Evolutionary conservation across 1,140 invertebrate species (phyloP), one percentile per base, ranked within the genome.

Genomic region (Saxidomus purpurata): DNA sequence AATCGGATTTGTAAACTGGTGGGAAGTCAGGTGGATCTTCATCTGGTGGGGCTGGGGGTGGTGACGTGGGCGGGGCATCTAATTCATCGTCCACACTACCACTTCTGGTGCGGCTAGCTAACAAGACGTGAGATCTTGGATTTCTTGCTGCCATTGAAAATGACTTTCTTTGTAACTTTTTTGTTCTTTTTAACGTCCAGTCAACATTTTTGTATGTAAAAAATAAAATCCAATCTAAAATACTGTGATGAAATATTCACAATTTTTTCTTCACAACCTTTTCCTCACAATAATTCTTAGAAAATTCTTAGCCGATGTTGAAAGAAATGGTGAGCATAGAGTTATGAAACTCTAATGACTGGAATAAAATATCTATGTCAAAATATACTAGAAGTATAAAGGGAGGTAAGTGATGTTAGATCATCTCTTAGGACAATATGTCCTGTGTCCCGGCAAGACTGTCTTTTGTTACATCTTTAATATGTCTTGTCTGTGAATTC

Each of bases 21-120:
- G 63, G 79, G 74, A 74, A 87, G 86, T 83, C 91, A 87, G 87
- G 91, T 89, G 40, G 80, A 59, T 59, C 76, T 83, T 79, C 89
- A 15, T 69, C 71, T n/a, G 61, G 49, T 28, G 79, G 52, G 17
- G 76, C 63, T 74, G 85, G 40, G n/a, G 88, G 63, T 19, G 79
- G 34, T 0, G 83, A 61, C 9, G 74, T 40, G n/a, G 89, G 47
- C 71, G 71, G 63, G 17, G 31, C 49, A 11, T 89, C 82, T n/a
- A 79, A 38, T 25, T 47, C 36, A 25, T 89, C 84, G 19, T 31
- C 79, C 15, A 87, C n/a, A 69, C 90, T 93, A 15, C 93, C 93
- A 76, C 93, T 93, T 15, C 92, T 89, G 19, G 49, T 28, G 13
- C 91, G 71, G 63, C 91, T 93, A 17, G 89, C 90, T 1, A 87